A percentile compares a stretch with the other conserved stretches of the same genome.
These are phyloP conservation scores for Spheniscus mendiculus DNA, from an alignment of 2,113 vertebrate genomes.

Conservation along the genomic window DNA sequence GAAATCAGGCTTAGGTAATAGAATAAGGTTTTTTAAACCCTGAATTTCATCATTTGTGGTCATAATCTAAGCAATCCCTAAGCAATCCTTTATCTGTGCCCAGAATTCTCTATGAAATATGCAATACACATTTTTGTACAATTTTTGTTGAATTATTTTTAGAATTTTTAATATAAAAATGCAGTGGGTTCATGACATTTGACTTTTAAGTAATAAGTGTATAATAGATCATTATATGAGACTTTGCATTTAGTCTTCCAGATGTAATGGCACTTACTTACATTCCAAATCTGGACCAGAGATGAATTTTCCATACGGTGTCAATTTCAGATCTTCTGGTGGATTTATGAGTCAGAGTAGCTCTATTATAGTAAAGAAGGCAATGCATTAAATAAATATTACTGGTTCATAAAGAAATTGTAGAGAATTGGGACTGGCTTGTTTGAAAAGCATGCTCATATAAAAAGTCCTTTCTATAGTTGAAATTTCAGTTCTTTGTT, in stretches of 20 bases:
- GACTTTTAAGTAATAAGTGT: neutral
- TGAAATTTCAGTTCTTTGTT: neutral
- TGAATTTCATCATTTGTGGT: neutral
- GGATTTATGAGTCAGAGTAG: neutral
- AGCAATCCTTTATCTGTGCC: neutral
- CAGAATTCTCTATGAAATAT: slow-evolving; percentile 4
- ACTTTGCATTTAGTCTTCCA: neutral
- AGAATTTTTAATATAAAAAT: neutral
- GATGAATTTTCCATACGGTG: neutral
- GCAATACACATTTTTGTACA: neutral
- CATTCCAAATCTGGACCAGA: neutral
- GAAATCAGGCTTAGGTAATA: neutral
- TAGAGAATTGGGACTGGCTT: neutral
- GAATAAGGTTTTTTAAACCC: neutral
- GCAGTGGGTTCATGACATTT: neutral
- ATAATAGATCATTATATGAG: neutral
- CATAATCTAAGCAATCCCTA: slow-evolving; percentile 9
- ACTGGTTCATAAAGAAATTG: neutral
- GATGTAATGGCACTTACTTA: neutral
- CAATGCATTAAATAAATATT: neutral
- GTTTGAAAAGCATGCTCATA: neutral
- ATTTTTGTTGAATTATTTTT: neutral
- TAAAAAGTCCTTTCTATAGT: neutral
- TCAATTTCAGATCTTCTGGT: neutral
- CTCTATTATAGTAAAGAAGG: neutral